Percentiles rank a stretch among this genome's conserved stretches.
These are phyloP conservation scores for Synergus laeviventris DNA, from an alignment of 2,888 invertebrate genomes.

Conservation along the genomic window DNA sequence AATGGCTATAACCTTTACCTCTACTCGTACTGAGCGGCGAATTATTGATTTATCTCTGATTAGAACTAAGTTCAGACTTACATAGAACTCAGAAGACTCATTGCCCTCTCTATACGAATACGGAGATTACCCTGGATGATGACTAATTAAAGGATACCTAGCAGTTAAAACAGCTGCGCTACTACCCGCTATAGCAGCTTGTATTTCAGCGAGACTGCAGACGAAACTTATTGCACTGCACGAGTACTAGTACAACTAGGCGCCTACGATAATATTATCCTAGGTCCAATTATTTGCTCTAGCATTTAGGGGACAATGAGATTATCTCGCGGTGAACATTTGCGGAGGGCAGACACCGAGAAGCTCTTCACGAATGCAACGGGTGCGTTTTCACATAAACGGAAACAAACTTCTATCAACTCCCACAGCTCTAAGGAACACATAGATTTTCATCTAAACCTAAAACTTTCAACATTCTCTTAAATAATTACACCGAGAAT, in stretches of 20 bases:
- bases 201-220: slow-evolving; percentile 45
- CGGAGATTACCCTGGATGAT: slow-evolving; percentile 50
- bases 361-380: slow-evolving; percentile 36
- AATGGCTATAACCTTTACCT: slow-evolving; percentile 37
- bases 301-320: slow-evolving; percentile 54
- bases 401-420: slow-evolving; percentile 40
- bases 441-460: slow-evolving; percentile 15
- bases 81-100: slow-evolving; percentile 21
- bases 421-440: background rate
- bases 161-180: slow-evolving; percentile 49
- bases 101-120: slow-evolving; percentile 32
- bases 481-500: background rate
- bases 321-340: slow-evolving; percentile 46
- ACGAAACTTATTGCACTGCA: slow-evolving; percentile 51
- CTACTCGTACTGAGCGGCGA: slow-evolving; percentile 25
- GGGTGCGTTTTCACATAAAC: slow-evolving; percentile 40
- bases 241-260: slow-evolving; percentile 48
- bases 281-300: slow-evolving; percentile 61
- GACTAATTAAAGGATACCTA: slow-evolving; percentile 53
- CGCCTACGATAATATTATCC: slow-evolving; percentile 59
- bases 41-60: slow-evolving; percentile 38
- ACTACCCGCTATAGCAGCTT: slow-evolving; percentile 37
- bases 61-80: slow-evolving; percentile 32
- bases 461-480: slow-evolving; percentile 15
- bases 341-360: slow-evolving; percentile 19